Conservation (phyloP, 30 jellyfish, hydroid and myxozoan species). For the Mastigias papua region DNA sequence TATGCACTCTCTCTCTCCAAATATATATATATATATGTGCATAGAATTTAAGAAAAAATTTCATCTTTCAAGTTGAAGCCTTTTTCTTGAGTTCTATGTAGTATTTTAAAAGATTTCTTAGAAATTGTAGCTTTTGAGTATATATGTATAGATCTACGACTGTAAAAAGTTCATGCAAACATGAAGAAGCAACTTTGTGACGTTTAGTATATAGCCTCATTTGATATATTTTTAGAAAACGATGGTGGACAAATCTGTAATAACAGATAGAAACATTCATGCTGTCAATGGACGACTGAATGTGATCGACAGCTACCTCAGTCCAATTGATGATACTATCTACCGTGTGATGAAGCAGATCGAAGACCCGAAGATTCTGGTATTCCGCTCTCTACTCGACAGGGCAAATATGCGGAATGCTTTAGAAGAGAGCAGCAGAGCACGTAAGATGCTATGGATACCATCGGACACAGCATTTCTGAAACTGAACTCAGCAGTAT, state of each 20-base stretch:
- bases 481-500: slow-evolving; percentile 21
- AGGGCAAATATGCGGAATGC: slow-evolving; percentile 4
- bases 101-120: no score
- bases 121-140: no score
- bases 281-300: slow-evolving; percentile 55
- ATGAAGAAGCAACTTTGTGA: no score
- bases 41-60: no score
- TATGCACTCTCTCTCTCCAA: no score
- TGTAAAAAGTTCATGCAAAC: no score
- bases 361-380: slow-evolving; percentile 38
- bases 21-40: no score
- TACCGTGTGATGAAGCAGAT: slow-evolving; percentile 23
- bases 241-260: slow-evolving; percentile 41
- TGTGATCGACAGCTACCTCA: slow-evolving; percentile 49
- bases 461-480: slow-evolving; percentile 58
- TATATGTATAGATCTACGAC: no score
- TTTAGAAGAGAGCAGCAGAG: slow-evolving; percentile 16
- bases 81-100: no score
- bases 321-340: slow-evolving; percentile 54
- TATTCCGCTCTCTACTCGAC: slow-evolving; percentile 36
- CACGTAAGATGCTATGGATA: slow-evolving; percentile 56
- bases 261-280: slow-evolving; percentile 2
- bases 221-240: neutral
- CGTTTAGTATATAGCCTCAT: no score
- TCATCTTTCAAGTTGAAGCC: no score